Evolutionary conservation across 2,797 vertebrate species (phyloP).

Genomic region (Nyctalus aviator): DNA sequence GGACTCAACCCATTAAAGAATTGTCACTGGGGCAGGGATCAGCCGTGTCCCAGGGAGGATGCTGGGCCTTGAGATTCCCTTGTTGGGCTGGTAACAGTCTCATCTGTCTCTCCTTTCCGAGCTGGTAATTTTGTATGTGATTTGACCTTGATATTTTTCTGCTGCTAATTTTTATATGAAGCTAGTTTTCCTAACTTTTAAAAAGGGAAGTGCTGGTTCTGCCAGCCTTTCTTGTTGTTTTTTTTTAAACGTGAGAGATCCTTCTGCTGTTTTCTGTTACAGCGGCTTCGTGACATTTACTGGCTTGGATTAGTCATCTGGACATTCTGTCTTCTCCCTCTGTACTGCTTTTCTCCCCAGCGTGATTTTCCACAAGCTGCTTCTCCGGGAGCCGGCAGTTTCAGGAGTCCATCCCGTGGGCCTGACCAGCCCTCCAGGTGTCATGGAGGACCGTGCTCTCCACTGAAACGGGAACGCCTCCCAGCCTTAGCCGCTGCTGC

Average conservation of each 20-base stretch:
- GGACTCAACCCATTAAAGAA: neutral
- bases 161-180: neutral
- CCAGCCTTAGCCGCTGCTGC: neutral
- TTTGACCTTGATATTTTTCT: neutral
- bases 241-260: neutral
- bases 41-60: accelerated
- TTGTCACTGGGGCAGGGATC: neutral
- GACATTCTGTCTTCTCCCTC: neutral
- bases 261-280: conserved; percentile 5
- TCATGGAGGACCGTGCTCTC: neutral
- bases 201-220: neutral
- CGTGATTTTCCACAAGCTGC: neutral
- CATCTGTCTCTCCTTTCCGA: neutral
- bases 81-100: too few relatives aligned
- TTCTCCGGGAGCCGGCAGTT: neutral
- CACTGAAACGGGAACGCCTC: neutral
- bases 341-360: neutral
- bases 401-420: neutral
- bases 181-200: neutral
- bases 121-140: neutral
- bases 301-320: neutral
- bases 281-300: neutral
- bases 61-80: too few relatives aligned
- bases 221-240: neutral
- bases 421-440: neutral